These are phyloP conservation scores for Autographa pulchrina DNA, from an alignment of 2,888 invertebrate species.

Conservation along the genomic window DNA sequence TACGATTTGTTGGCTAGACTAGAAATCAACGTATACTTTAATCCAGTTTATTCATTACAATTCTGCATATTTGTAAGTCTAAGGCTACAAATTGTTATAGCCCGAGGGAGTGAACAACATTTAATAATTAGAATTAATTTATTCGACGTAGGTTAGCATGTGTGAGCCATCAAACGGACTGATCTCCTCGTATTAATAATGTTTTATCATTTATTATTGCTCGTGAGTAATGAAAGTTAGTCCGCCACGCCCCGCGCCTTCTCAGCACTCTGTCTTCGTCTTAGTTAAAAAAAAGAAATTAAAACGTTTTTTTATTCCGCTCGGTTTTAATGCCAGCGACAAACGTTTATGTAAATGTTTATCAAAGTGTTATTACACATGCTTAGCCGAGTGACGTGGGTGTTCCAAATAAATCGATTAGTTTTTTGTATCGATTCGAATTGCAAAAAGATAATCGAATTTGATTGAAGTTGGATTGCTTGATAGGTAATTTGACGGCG, in stretches of 20 bases:
- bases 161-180: slow-evolving; percentile 81
- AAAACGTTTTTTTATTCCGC: slow-evolving; percentile 72
- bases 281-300: slow-evolving; percentile 79
- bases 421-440: slow-evolving; percentile 61
- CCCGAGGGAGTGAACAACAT: slow-evolving; percentile 69
- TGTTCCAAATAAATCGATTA: slow-evolving; percentile 70
- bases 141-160: slow-evolving; percentile 81
- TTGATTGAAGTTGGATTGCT: slow-evolving; percentile 60
- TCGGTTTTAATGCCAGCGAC: slow-evolving; percentile 79
- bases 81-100: slow-evolving; percentile 54
- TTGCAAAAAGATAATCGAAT: slow-evolving; percentile 59
- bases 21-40: slow-evolving; percentile 29
- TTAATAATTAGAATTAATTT: slow-evolving; percentile 88
- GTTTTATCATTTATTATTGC: slow-evolving; percentile 89
- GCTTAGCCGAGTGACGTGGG: slow-evolving; percentile 66
- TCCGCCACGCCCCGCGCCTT: slow-evolving; percentile 85
- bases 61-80: slow-evolving; percentile 37
- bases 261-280: slow-evolving; percentile 86
- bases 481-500: slow-evolving; percentile 56
- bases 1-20: slow-evolving; percentile 53
- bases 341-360: slow-evolving; percentile 77
- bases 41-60: slow-evolving; percentile 35
- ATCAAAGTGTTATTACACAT: slow-evolving; percentile 60
- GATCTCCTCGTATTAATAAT: slow-evolving; percentile 88
- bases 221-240: slow-evolving; percentile 88